Evolutionary conservation across 2,888 invertebrate genomes (phyloP), one percentile per base, ranked within the genome.

Genomic region (Spisula solida): DNA sequence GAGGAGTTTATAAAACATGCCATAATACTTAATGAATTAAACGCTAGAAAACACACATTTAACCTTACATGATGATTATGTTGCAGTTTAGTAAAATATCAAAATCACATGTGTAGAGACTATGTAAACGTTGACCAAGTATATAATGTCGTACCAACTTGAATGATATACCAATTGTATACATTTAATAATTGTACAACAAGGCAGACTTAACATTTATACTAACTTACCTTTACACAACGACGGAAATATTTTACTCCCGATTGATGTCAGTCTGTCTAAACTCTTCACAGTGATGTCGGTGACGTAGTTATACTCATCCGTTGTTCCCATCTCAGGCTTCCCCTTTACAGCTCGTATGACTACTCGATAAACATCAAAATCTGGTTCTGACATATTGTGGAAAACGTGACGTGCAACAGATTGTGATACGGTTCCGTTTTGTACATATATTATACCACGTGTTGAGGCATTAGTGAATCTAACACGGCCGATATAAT

Each of bases 391-490:
- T 20, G 70, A 51, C 29, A 83, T 41, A 5, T 83, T 75, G 18
- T 16, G n/a, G n/a, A 83, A 83, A 47, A 83, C 29, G 31, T 70
- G 41, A 31, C 34, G 29, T 6, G 70, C 75, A 25, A 83, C 25
- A 51, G 14, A n/a, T 18, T 70, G 29, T 18, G 83, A 70, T 0
- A 51, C 51, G 1, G 70, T 66, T 18, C 75, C 51, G 18, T 75
- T 75, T 75, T 83, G 83, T n/a, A 83, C 8, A 31, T 75, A 83
- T 48, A 83, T 31, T 14, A 83, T n/a, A 25, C 60, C 83, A 20
- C 31, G 70, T 6, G 70, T 8, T 20, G 25, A 5, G 0, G 14
- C 70, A 16, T 83, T 75, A 2, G 75, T 70, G 16, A 83, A 83
- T 51, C 47, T 10, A 18, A 83, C 66, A 16, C 31, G 29, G 75